Evolutionary conservation across 1,140 invertebrate genomes (phyloP).

Genomic region (Tetraneura akinire): DNA sequence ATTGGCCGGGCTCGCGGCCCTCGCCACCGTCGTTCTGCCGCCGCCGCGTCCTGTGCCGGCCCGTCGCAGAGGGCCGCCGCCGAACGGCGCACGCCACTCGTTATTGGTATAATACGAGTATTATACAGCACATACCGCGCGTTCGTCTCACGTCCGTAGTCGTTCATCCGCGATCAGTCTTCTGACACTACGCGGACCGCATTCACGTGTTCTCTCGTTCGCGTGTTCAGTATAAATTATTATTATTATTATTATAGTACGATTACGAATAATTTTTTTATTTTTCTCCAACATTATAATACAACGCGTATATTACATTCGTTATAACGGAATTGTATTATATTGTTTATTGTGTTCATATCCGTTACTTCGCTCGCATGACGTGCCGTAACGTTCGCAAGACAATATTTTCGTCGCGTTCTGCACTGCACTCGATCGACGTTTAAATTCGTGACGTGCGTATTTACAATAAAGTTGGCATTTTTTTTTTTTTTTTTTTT

Average conservation of each 20-base stretch:
- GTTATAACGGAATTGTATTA: no score
- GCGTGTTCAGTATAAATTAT: neutral
- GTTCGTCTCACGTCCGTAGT: no score
- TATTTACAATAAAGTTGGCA: no score
- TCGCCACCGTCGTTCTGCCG: neutral
- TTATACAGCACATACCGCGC: no score
- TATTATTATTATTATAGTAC: neutral
- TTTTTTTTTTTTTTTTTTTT: neutral
- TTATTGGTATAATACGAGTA: no score
- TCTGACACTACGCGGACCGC: conserved; percentile 14
- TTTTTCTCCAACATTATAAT: neutral
- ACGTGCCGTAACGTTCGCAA: neutral
- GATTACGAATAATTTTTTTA: no score
- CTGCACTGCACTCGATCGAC: no score
- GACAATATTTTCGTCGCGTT: no score
- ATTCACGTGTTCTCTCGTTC: neutral
- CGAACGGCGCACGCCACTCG: no score
- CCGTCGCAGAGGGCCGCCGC: neutral
- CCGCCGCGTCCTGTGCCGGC: neutral
- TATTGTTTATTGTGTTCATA: no score
- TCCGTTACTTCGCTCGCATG: neutral
- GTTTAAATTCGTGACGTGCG: no score
- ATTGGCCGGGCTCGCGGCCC: conserved; percentile 19
- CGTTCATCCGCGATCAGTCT: conserved; percentile 14
- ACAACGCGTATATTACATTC: neutral